Conservation (phyloP, 2,797 vertebrate species). For the Nannoperca obscura region DNA sequence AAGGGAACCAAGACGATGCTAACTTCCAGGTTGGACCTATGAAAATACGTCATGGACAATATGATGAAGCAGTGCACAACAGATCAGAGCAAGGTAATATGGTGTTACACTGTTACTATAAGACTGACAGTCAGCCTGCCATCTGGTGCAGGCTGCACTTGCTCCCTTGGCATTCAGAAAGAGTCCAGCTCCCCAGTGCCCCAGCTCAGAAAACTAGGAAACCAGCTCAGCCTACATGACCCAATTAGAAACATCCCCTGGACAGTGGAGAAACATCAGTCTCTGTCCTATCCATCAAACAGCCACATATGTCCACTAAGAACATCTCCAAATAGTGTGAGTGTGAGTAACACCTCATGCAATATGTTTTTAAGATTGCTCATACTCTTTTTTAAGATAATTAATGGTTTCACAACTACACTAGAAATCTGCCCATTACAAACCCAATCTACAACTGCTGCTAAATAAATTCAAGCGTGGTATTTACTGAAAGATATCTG, state of each 20-base stretch:
- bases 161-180: constrained; percentile 76
- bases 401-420: background rate
- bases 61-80: background rate
- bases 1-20: no score
- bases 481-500: background rate
- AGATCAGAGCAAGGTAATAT: background rate
- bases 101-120: constrained; percentile 7
- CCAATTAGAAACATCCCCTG: constrained; percentile 78
- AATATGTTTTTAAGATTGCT: background rate
- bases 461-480: background rate
- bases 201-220: constrained; percentile 76
- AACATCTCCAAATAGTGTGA: constrained; percentile 29
- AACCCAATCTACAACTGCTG: background rate
- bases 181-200: constrained; percentile 84
- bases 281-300: constrained; percentile 49
- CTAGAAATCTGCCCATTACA: background rate
- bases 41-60: background rate
- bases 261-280: constrained; percentile 48
- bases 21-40: no score
- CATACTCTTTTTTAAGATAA: background rate
- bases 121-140: constrained; percentile 38
- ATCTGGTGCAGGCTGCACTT: constrained; percentile 40
- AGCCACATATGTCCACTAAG: constrained; percentile 21
- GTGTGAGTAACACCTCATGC: constrained; percentile 19
- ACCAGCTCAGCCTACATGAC: constrained; percentile 76